Conservation (phyloP, 2,888 invertebrate genomes). For the Diogma glabrata region DNA sequence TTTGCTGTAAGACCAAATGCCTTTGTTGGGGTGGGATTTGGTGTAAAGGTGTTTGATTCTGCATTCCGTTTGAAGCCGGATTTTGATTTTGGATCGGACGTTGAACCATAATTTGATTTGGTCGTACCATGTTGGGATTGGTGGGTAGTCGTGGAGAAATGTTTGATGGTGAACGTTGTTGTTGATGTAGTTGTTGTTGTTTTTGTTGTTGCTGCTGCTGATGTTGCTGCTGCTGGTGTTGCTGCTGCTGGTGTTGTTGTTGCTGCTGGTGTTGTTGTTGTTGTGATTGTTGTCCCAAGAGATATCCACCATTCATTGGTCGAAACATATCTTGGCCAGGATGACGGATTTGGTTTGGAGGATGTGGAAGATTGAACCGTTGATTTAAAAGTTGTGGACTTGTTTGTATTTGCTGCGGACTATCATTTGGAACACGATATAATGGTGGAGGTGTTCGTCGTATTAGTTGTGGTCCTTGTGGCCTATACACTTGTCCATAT, state of each 20-base stretch:
- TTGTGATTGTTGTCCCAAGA: conserved; percentile 16
- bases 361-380: conserved; percentile 41
- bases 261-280: conserved; percentile 15
- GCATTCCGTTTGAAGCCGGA: too few relatives aligned
- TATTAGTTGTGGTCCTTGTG: conserved; percentile 4
- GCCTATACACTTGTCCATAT: conserved; percentile 4
- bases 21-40: too few relatives aligned
- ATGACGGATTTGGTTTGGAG: conserved; percentile 26
- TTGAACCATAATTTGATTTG: conserved; percentile 3
- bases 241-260: conserved; percentile 15
- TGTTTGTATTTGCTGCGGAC: conserved; percentile 32
- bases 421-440: conserved; percentile 14
- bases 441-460: conserved; percentile 19
- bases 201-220: conserved; percentile 20
- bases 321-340: conserved; percentile 4
- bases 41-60: too few relatives aligned
- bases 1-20: not conserved
- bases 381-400: conserved; percentile 39
- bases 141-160: conserved; percentile 18
- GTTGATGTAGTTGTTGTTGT: conserved; percentile 14
- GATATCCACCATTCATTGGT: conserved; percentile 13
- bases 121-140: too few relatives aligned
- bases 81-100: too few relatives aligned
- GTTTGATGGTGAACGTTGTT: too few relatives aligned
- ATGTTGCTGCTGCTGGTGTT: conserved; percentile 23